Percentiles rank a stretch among this genome's conserved stretches.
These are phyloP conservation scores for Caranx melampygus DNA, from an alignment of 2,113 vertebrate species.

Conservation along the genomic window DNA sequence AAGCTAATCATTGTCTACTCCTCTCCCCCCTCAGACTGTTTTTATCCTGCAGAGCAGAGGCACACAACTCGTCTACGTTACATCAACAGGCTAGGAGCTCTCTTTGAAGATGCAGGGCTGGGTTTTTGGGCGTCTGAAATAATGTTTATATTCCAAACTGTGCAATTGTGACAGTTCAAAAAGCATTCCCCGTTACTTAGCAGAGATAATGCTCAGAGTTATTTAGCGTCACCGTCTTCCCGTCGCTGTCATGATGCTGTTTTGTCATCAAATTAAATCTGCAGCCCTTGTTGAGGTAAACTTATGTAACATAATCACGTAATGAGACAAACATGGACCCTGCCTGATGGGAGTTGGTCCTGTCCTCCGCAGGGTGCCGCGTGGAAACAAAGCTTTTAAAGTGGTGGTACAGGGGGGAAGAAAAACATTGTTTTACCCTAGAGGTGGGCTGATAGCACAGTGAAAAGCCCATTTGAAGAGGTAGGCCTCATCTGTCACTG, in stretches of 20 bases:
- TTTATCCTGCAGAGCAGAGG: conserved; percentile 65
- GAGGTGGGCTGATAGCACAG: conserved; percentile 71
- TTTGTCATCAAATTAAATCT: conserved; percentile 65
- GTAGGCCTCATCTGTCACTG: conserved; percentile 79
- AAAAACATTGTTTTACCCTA: conserved; percentile 79
- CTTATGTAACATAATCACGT: conserved; percentile 62
- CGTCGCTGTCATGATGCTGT: conserved; percentile 17
- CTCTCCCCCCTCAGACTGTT: conserved; percentile 55
- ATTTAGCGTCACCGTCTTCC: conserved; percentile 36
- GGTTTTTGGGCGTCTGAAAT: conserved; percentile 53
- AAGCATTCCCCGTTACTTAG: conserved; percentile 51
- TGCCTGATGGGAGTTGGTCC: conserved; percentile 39
- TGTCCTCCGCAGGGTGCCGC: conserved; percentile 45
- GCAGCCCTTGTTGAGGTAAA: conserved; percentile 46
- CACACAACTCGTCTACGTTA: conserved; percentile 46
- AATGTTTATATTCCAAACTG: conserved; percentile 57
- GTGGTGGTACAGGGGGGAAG: conserved; percentile 58
- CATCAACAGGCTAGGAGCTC: conserved; percentile 50
- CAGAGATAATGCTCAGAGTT: conserved; percentile 34
- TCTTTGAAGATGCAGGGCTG: conserved; percentile 53
- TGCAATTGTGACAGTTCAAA: conserved; percentile 55
- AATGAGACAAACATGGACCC: conserved; percentile 64
- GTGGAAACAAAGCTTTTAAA: conserved; percentile 71
- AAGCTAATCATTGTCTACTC: conserved; percentile 77
- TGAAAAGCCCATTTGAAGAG: conserved; percentile 78